Percentiles rank a stretch among this genome's conserved stretches.
Evolutionary conservation across 2,113 vertebrate genomes (phyloP).

Genomic region (Aptenodytes forsteri): DNA sequence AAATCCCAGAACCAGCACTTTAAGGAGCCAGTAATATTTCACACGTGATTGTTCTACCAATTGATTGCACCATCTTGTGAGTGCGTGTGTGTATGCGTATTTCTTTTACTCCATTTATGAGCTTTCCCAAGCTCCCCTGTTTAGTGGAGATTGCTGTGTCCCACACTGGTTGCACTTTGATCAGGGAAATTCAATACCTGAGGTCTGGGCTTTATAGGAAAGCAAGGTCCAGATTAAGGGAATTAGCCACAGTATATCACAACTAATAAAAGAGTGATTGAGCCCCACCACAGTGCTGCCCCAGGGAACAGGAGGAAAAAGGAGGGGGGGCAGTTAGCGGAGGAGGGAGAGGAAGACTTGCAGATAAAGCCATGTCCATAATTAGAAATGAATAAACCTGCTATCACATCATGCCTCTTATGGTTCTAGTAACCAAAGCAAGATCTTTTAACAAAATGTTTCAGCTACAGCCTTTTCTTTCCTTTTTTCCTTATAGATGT

Average conservation of each 20-base stretch:
- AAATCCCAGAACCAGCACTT: constrained; percentile 72
- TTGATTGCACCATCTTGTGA: constrained; percentile 42
- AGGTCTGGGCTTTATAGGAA: constrained; percentile 78
- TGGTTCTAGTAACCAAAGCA: not conserved
- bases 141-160: constrained; percentile 66
- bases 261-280: constrained; percentile 73
- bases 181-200: constrained; percentile 77
- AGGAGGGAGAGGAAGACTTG: not conserved
- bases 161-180: constrained; percentile 75
- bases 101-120: constrained; percentile 69
- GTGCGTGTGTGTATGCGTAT: constrained; percentile 7
- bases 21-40: constrained; percentile 72
- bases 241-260: constrained; percentile 79
- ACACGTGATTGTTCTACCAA: constrained; percentile 64
- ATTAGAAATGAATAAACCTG: constrained; percentile 38
- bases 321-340: not conserved
- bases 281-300: constrained; percentile 73
- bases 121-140: constrained; percentile 64
- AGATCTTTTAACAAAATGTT: not conserved
- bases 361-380: not conserved
- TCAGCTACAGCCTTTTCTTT: not conserved
- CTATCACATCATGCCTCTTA: not conserved
- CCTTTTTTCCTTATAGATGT: not conserved
- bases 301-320: not conserved
- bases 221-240: constrained; percentile 79